Evolutionary conservation across 2,113 vertebrate genomes (phyloP).

Genomic region (Charina bottae): DNA sequence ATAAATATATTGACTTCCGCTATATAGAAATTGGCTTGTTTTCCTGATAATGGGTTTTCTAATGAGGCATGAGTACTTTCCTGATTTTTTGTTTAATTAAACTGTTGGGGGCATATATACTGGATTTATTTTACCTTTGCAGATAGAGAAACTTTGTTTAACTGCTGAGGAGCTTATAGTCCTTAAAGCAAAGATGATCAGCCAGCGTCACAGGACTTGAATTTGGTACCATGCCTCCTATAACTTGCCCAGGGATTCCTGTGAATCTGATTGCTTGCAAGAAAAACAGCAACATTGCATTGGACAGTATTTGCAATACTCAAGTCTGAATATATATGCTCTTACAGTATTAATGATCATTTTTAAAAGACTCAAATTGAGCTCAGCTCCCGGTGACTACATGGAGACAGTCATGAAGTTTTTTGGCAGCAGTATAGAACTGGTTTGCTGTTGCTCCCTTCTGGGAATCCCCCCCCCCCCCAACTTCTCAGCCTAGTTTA

Average conservation of each 20-base stretch:
- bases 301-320: neutral
- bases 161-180: neutral
- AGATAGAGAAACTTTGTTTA: neutral
- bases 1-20: neutral
- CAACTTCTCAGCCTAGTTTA: neutral
- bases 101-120: neutral
- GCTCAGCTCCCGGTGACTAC: neutral
- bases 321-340: too few relatives aligned
- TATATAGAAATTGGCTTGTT: slow-evolving; percentile 24
- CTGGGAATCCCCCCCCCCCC: neutral
- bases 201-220: neutral
- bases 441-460: neutral
- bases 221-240: neutral
- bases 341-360: neutral
- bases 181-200: neutral
- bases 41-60: slow-evolving; percentile 2
- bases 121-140: neutral
- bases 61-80: neutral
- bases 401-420: neutral
- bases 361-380: neutral
- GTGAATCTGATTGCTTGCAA: neutral
- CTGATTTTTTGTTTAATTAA: neutral
- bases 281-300: neutral
- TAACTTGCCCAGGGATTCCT: neutral
- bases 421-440: neutral